phyloP scores from a whole-genome alignment of 1,140 invertebrate species.

The Lutraria rhynchaena region DNA sequence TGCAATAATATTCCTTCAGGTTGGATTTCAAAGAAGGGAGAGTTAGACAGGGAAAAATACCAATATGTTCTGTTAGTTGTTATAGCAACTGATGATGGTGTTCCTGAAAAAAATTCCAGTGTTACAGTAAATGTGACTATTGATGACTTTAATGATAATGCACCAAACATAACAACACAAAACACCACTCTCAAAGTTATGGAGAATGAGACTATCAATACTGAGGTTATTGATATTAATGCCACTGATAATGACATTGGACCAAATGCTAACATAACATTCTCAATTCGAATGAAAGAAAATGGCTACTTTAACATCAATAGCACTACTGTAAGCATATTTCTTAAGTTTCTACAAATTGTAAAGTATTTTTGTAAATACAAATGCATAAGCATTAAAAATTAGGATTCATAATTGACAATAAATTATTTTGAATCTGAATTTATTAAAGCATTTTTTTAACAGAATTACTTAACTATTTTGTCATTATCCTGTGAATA shows the following conservation, averaged over 20 bases:
- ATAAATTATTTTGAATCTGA: too few species aligned
- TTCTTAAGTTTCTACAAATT: background rate
- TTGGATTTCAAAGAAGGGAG: slow-evolving; percentile 8
- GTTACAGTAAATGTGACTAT: slow-evolving; percentile 23
- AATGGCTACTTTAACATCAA: slow-evolving; percentile 11
- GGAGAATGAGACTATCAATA: slow-evolving; percentile 4
- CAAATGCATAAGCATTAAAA: too few species aligned
- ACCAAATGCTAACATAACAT: slow-evolving; percentile 28
- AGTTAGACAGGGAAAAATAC: slow-evolving; percentile 30
- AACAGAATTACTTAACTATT: too few species aligned
- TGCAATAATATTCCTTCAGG: slow-evolving; percentile 27
- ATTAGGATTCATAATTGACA: too few species aligned
- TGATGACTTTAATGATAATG: slow-evolving; percentile 53
- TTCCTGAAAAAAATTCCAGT: background rate
- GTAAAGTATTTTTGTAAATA: too few species aligned
- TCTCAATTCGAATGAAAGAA: background rate
- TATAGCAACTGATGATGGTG: slow-evolving; percentile 47
- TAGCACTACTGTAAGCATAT: slow-evolving; percentile 13
- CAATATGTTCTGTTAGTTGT: slow-evolving; percentile 1
- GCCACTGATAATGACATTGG: slow-evolving; percentile 33
- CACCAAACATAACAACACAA: slow-evolving; percentile 3
- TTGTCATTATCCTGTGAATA: too few species aligned
- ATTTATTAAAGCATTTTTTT: too few species aligned
- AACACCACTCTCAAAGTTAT: background rate
- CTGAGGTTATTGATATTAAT: background rate